Percentiles rank a stretch among this genome's conserved stretches.
Conservation (phyloP, 2,113 vertebrate genomes). For the Pelodiscus sinensis region DNA sequence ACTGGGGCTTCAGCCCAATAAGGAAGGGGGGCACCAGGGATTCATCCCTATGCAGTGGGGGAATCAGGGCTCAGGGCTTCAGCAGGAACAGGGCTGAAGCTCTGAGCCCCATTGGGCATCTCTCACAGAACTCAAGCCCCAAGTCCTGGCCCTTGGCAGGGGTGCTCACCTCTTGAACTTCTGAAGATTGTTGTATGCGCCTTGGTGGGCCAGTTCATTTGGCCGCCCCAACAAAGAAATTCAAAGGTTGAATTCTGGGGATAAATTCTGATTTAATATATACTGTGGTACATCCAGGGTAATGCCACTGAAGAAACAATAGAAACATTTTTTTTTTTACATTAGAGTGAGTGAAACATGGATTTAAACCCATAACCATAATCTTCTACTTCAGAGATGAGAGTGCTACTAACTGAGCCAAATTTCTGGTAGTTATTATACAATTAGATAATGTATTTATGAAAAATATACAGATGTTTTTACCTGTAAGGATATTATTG, state of each 20-base stretch:
- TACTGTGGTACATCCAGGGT: neutral
- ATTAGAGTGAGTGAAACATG: slow-evolving; percentile 17
- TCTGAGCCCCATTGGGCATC: too few relatives aligned
- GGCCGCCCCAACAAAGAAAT: neutral
- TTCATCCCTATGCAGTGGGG: too few relatives aligned
- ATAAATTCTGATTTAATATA: neutral
- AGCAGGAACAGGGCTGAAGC: too few relatives aligned
- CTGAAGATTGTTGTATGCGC: too few relatives aligned
- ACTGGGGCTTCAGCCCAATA: too few relatives aligned
- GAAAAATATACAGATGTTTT: neutral
- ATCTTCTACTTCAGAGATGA: neutral
- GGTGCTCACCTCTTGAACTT: too few relatives aligned
- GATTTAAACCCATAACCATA: slow-evolving; percentile 26
- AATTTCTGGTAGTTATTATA: neutral
- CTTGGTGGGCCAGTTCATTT: too few relatives aligned
- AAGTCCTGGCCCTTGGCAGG: too few relatives aligned
- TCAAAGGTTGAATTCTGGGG: neutral
- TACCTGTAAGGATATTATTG: neutral
- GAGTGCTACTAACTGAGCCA: neutral
- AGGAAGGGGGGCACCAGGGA: too few relatives aligned
- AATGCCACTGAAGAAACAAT: neutral
- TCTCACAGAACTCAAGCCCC: too few relatives aligned
- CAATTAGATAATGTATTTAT: neutral
- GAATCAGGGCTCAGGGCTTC: too few relatives aligned
- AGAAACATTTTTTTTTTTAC: neutral